Evolutionary conservation across 2,113 vertebrate species (phyloP), one percentile per base, ranked within the genome.

Genomic region (Podilymbus podiceps): DNA sequence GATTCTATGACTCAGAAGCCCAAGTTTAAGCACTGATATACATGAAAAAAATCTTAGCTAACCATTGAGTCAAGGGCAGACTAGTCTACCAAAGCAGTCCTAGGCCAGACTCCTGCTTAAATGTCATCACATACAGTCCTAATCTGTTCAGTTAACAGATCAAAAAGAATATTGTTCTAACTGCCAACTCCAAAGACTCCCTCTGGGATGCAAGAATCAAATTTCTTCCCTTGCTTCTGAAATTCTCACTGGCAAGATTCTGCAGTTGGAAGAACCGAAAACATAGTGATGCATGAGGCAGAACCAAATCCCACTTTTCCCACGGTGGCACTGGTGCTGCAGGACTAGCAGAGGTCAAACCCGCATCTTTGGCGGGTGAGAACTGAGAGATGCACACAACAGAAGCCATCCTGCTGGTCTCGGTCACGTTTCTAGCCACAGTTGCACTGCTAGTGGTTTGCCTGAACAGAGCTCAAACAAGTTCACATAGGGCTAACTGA

Each of bases 81-180:
- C 31, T 35, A 58, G 31, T 63, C 52, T 63, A 83, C 38, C 60
- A 90, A 62, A 84, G 47, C 46, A 77, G 76, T 55, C 18, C 46
- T 69, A 77, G 50, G 62, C 42, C 74, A 76, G 52, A 73, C 44
- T 85, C 66, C 63, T 64, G 42, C 73, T 92, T 80, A 55, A 95
- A 77, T 44, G 15, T 85, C 62, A 80, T 0, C 35, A 59, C 84
- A 89, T 73, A 56, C 91, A 91, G 84, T 42, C 71, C 77, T 92
- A 85, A 96, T 94, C 95, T 58, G 69, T 77, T 94, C 95, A 55
- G 69, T 77, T 92, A 94, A 40, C 77, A 93, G 74, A 89, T 95
- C 84, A 97, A 96, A 96, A 94, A 76, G 77, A 94, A 91, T 88
- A 97, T 92, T 95, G 89, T 96, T 95, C 88, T 93, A 93, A 91